Evolutionary conservation across 2,797 vertebrate genomes (phyloP), one percentile per base, ranked within the genome.

Genomic region (Cichlasoma orientale): DNA sequence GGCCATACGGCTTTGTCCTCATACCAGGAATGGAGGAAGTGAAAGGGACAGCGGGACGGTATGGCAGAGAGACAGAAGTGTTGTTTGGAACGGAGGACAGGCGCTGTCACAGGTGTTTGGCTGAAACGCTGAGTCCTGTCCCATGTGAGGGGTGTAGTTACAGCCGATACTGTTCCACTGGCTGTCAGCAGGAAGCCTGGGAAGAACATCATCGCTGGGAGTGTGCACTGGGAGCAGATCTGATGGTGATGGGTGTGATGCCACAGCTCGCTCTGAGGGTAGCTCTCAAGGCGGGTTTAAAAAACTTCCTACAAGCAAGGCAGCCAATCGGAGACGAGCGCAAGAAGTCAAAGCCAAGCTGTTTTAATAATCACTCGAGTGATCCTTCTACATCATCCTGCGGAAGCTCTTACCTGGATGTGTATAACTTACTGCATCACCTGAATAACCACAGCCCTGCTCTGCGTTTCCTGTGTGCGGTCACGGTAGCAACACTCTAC

Each of bases 21-120:
- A 95, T 95, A 56, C 96, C 95, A 23, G 89, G 87, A 56, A 73
- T 70, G 58, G 78, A 86, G 71, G 90, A 80, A 86, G 75, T 80
- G 36, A 76, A 56, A 74, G 86, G 83, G 27, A 74, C 63, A 16
- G 69, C 68, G 73, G 59, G 23, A 56, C 21, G n/a, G 13, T 58
- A 21, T 2, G 47, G 74, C 23, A n/a, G 7, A 10, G 56, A 71
- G 44, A 56, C 5, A 13, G 54, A 31, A 21, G 59, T 6, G 47
- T 5, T 56, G 21, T 92, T 93, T 72, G 92, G 93, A 75, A 88
- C 79, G 1, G 93, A 96, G 74, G 95, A 96, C 59, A 93, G 94
- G 58, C 92, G 94, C 72, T 99, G 98, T 86, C 98, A 99, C 91
- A 87, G 56, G 81, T 99, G 98, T 82, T 88, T 99, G 91, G 85